Evolutionary conservation across 2,797 vertebrate species (phyloP), one percentile per base, ranked within the genome.

Genomic region (Perodicticus potto): DNA sequence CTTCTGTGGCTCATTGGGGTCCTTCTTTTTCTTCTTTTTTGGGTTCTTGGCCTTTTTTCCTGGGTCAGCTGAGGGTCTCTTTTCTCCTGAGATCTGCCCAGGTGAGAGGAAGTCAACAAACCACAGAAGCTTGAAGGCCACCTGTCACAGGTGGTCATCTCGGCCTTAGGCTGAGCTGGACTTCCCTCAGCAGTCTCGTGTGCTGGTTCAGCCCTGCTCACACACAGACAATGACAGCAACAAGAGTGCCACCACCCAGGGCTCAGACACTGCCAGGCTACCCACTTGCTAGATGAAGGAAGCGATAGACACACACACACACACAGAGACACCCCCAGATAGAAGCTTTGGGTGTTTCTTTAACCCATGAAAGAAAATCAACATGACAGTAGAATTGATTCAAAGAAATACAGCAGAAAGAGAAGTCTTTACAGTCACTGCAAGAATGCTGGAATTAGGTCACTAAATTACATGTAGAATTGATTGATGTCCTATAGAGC

Each of bases 21-120:
- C 99, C 99, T 99, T 99, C 99, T 99, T 99, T 98, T 99, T 99
- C 99, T 99, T 99, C 98, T 99, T 99, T 98, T 99, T 99, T 96
- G 99, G 99, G 91, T 99, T 99, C 97, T 99, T 99, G 98, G 99
- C 99, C 94, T 99, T 99, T 98, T 99, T 99, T 94, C 99, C 99
- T 97, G 99, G 98, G 97, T 99, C 99, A 6, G 99, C 98, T 17
- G 99, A 99, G 81, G 99, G 99, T 97, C 99, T 99, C 98, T 99
- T 99, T 98, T 99, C 99, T 55, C 99, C 99, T 1, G 99, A 99
- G 94, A 99, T 99, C 99, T 99, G 98, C 73, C 98, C 97, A 0
- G 40, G 34, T 12, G 32, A 94, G 45, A 95, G 45, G 13, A 80
- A 80, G 67, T 92, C 59, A 94, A 81, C 23, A 63, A 90, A 37